phyloP scores from a whole-genome alignment of 1,140 invertebrate species.

The Samia ricini region DNA sequence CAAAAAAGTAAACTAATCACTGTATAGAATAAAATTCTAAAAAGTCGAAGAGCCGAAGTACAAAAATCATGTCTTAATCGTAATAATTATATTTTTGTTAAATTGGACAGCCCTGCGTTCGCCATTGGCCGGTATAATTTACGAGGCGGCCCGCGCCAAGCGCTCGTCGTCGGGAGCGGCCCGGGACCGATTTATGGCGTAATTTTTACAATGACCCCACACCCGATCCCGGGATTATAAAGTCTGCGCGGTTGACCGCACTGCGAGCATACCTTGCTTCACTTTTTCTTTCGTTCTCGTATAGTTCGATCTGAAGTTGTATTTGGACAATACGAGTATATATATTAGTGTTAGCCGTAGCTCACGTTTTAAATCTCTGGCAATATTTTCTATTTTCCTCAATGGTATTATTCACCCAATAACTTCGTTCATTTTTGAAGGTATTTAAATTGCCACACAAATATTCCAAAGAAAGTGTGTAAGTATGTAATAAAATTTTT shows the following conservation, averaged over 20 bases:
- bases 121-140: slow-evolving; percentile 41
- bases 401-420: too few species aligned
- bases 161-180: slow-evolving; percentile 49
- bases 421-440: too few species aligned
- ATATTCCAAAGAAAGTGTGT: too few species aligned
- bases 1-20: too few species aligned
- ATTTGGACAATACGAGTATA: too few species aligned
- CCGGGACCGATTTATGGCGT: slow-evolving; percentile 59
- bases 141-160: slow-evolving; percentile 44
- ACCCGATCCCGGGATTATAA: slow-evolving; percentile 12
- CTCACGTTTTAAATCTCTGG: too few species aligned
- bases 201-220: slow-evolving; percentile 62
- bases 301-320: not conserved
- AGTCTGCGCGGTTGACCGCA: slow-evolving; percentile 13
- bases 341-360: too few species aligned
- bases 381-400: too few species aligned
- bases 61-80: not conserved
- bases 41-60: too few species aligned
- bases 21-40: too few species aligned
- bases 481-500: too few species aligned
- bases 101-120: slow-evolving; percentile 19
- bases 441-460: too few species aligned
- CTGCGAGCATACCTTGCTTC: not conserved
- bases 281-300: slow-evolving; percentile 2
- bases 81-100: not conserved